Conservation (phyloP, 2,888 invertebrate genomes). For the Periphyllus acericola region DNA sequence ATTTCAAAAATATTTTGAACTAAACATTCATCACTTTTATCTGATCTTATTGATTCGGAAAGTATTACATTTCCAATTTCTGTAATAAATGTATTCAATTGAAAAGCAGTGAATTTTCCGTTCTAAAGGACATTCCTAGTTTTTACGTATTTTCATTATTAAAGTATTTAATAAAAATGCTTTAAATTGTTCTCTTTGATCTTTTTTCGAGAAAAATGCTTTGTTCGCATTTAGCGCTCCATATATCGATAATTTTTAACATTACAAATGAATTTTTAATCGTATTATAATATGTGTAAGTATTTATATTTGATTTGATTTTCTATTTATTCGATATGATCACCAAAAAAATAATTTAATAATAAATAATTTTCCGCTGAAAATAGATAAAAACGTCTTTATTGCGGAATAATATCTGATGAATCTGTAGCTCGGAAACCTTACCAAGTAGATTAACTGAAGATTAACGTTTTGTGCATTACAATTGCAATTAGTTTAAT, state of each 20-base stretch:
- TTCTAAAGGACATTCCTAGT: background rate
- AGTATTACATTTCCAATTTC: background rate
- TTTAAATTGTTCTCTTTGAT: background rate
- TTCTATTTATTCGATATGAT: background rate
- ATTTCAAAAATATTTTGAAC: no score
- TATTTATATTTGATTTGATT: background rate
- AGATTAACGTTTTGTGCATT: slow-evolving; percentile 24
- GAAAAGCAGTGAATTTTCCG: background rate
- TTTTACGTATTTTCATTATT: background rate
- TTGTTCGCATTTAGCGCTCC: background rate
- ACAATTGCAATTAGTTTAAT: slow-evolving; percentile 31
- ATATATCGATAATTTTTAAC: no score
- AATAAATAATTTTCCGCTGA: background rate
- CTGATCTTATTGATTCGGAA: background rate
- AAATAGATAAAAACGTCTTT: background rate
- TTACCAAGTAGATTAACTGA: background rate
- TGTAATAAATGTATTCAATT: background rate
- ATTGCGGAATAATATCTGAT: slow-evolving; percentile 11
- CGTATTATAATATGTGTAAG: background rate
- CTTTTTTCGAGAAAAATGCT: background rate
- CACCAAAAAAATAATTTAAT: background rate
- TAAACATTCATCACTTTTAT: no score
- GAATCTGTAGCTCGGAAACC: background rate
- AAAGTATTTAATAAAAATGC: background rate
- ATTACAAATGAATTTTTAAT: background rate